These are phyloP conservation scores for Cassiopea xamachana DNA, from an alignment of 30 jellyfish, hydroid and myxozoan genomes.

Conservation along the genomic window DNA sequence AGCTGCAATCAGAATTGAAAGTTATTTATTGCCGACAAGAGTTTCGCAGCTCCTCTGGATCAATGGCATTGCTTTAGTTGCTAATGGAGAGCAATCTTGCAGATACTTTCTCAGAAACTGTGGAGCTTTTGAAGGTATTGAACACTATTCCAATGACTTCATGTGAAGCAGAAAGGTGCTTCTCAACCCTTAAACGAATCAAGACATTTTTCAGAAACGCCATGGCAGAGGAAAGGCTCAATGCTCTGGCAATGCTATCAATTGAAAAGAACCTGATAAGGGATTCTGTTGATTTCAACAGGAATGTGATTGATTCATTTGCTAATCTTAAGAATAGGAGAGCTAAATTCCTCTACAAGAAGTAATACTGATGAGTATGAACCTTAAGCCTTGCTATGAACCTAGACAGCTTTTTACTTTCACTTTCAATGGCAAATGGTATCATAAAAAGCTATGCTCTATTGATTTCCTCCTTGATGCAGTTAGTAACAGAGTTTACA, in stretches of 20 bases:
- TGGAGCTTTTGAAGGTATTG: constrained; percentile 17
- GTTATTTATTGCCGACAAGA: constrained; percentile 34
- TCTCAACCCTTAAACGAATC: constrained; percentile 40
- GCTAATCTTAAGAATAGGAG: constrained; percentile 46
- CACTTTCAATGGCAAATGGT: background rate
- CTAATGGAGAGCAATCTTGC: constrained; percentile 31
- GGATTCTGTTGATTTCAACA: constrained; percentile 43
- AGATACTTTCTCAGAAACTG: constrained; percentile 24
- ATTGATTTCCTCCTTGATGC: background rate
- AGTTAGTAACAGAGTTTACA: background rate
- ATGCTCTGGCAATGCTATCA: constrained; percentile 61
- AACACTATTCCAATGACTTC: constrained; percentile 40
- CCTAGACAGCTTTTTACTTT: background rate
- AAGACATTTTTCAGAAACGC: constrained; percentile 35
- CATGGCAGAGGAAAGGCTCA: constrained; percentile 55
- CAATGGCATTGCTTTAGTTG: constrained; percentile 31
- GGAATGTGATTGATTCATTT: constrained; percentile 23
- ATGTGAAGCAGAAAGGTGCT: constrained; percentile 46
- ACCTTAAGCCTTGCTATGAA: background rate
- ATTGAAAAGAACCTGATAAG: constrained; percentile 30
- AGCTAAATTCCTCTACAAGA: constrained; percentile 30
- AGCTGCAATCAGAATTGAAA: constrained; percentile 22
- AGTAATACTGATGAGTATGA: background rate
- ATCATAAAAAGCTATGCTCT: background rate
- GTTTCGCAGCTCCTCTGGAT: constrained; percentile 26